A percentile compares a stretch with the other conserved stretches of the same genome.
Evolutionary conservation across 1,140 invertebrate genomes (phyloP).

Genomic region (Drosophila setifemur): DNA sequence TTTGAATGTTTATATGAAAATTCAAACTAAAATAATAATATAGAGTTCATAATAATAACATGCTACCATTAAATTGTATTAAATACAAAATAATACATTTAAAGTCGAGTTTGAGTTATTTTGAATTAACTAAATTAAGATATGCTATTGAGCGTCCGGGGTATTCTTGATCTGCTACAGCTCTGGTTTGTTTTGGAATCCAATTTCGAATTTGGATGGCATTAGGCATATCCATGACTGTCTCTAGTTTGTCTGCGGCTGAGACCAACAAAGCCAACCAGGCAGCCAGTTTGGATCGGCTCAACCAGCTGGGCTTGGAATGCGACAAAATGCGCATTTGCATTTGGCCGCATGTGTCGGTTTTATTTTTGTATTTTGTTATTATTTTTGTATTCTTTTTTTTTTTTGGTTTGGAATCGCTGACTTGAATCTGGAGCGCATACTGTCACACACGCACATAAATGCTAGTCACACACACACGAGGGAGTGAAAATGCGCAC

Average conservation of each 20-base stretch:
- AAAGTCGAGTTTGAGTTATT: no score
- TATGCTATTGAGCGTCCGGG: no score
- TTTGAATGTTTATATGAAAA: no score
- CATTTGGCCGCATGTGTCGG: constrained; percentile 44
- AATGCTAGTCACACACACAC: constrained; percentile 1
- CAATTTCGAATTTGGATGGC: constrained; percentile 22
- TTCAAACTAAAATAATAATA: no score
- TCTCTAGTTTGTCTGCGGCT: constrained; percentile 28
- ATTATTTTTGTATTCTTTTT: neutral
- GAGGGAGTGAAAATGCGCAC: constrained; percentile 26
- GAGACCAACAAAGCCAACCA: constrained; percentile 12
- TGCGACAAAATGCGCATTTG: constrained; percentile 50
- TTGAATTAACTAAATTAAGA: no score
- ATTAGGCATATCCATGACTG: constrained; percentile 24
- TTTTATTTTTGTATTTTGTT: constrained; percentile 22
- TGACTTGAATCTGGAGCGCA: constrained; percentile 27
- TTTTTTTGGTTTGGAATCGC: neutral
- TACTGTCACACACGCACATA: constrained; percentile 2
- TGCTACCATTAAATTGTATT: neutral
- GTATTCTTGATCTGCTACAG: neutral
- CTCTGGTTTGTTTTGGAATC: constrained; percentile 9
- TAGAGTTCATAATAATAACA: no score
- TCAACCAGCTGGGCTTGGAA: constrained; percentile 46
- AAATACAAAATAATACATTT: neutral
- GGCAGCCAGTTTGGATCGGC: constrained; percentile 1